phyloP scores from a whole-genome alignment of 2,797 vertebrate genomes.

The Trachops cirrhosus region DNA sequence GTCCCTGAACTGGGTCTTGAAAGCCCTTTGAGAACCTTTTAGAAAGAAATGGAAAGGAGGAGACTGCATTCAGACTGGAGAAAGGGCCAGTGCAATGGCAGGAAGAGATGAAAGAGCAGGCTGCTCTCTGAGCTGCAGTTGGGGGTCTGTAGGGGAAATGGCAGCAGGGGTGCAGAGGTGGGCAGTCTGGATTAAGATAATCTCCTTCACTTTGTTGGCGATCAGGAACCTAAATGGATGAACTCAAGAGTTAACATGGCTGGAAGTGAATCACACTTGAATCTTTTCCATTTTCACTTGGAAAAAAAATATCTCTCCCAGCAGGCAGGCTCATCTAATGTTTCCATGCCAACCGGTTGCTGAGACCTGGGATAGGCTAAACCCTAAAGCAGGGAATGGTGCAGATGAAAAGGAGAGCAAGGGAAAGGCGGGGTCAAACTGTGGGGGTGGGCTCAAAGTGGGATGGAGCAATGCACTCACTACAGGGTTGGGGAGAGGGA shows the following conservation, averaged over 20 bases:
- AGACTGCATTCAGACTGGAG: neutral
- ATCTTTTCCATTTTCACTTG: conserved; percentile 70
- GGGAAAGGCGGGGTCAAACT: neutral
- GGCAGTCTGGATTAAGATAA: neutral
- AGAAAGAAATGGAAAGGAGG: neutral
- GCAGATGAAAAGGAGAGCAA: neutral
- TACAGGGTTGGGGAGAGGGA: neutral
- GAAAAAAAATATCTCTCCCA: conserved; percentile 68
- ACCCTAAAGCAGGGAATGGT: neutral
- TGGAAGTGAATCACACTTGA: conserved; percentile 63
- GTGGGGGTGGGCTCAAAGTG: neutral
- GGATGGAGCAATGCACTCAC: neutral
- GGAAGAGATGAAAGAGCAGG: neutral
- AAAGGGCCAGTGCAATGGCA: neutral
- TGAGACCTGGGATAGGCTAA: conserved; percentile 46
- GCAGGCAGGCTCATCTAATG: conserved; percentile 58
- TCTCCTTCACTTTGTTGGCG: neutral
- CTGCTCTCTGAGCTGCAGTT: neutral
- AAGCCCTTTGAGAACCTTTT: neutral
- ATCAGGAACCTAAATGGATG: neutral
- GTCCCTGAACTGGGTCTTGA: neutral
- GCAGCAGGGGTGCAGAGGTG: neutral
- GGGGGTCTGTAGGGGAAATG: neutral
- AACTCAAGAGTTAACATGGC: conserved; percentile 58
- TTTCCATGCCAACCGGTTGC: conserved; percentile 74